These are phyloP conservation scores for Nyctereutes procyonoides DNA, from an alignment of 2,113 vertebrate species.

Conservation along the genomic window DNA sequence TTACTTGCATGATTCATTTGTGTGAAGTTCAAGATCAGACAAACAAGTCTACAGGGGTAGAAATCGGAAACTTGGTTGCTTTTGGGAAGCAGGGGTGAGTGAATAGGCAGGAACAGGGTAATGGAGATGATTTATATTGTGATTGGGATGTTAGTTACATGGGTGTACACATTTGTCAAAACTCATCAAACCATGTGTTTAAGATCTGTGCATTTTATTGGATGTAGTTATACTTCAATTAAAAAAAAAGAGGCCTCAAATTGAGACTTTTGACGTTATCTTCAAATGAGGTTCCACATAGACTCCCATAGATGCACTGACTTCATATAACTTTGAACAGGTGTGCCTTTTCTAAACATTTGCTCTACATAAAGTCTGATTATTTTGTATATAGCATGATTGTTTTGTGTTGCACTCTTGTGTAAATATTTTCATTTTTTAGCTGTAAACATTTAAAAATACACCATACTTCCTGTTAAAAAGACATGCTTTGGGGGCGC, in stretches of 20 bases:
- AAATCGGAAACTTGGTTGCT: neutral
- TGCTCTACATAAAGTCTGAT: neutral
- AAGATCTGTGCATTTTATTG: neutral
- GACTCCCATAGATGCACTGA: neutral
- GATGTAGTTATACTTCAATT: neutral
- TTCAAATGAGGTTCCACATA: neutral
- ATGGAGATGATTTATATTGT: neutral
- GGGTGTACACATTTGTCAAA: neutral
- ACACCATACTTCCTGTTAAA: neutral
- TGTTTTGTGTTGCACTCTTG: neutral
- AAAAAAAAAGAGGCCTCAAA: neutral
- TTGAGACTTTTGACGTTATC: neutral
- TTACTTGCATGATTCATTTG: neutral
- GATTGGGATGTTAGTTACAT: neutral
- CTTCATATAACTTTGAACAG: neutral
- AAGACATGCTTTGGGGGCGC: neutral
- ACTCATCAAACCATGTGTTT: neutral
- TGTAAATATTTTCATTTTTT: constrained; percentile 20
- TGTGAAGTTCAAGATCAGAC: neutral
- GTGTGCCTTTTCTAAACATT: constrained; percentile 20
- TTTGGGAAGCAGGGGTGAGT: neutral
- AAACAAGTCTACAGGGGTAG: too few species aligned
- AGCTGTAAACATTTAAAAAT: constrained; percentile 48
- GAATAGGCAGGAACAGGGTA: neutral
- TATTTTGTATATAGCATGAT: neutral